Base-by-base conservation (phyloP, 2,113 vertebrate genomes). In the Rhodinocichla rosea region DNA sequence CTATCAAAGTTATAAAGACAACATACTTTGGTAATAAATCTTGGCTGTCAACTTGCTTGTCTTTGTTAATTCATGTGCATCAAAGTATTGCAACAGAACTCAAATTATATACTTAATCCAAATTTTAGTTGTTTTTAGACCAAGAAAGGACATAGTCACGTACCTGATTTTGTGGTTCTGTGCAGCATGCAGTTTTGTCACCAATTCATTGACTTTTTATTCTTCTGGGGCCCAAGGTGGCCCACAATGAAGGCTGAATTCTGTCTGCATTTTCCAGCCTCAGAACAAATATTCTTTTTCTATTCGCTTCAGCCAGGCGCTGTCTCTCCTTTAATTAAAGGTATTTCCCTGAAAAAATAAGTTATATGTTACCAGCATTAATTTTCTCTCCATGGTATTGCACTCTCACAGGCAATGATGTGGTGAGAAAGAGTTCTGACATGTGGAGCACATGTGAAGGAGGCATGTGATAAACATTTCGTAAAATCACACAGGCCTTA, bases 21-120 rank as follows among this genome's bases (percentile, higher is more conserved):
- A 33, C 52, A 67, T 62, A 35, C 37, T 91, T 93, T 33, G 74
- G 52, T 92, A 95, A 97, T 96, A 97, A 95, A 91, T 95, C 87
- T 95, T 94, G 53, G 37, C 87, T 71, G 45, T 92, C 74, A 95
- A 42, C 42, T 11, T 55, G 30, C 40, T 92, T 87, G 40, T 55
- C 73, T 95, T 86, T 95, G 63, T 70, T 94, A 26, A 64, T 68
- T 83, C 62, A 67, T 42, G 47, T 92, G n/a, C 74, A 95, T 83
- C 62, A 20, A 85, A 73, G 40, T 79, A 85, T 47, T 70, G 32
- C 64, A 92, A 53, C 20, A 91, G 77, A 67, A 67, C 20, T 89
- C 87, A 49, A 76, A 49, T 39, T 0, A 68, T 67, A 39, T 19
- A 91, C 14, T 95, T 33, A 79, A 74, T 82, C 49, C 19, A 85